Evolutionary conservation across 2,888 invertebrate species (phyloP).

Genomic region (Callyntrura sp.): DNA sequence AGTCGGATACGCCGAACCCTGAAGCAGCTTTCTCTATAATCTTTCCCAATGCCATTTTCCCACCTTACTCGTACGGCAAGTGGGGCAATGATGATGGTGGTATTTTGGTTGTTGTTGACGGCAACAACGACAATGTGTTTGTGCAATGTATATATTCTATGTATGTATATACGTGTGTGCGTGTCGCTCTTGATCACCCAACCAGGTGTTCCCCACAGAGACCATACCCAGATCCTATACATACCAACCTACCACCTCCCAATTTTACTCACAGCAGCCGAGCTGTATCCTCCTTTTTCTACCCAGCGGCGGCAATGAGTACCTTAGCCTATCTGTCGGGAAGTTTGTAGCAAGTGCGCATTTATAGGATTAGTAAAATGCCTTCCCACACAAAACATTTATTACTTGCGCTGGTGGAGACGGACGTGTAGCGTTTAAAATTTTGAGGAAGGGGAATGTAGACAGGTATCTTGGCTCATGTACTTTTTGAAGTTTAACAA

Average conservation of each 20-base stretch:
- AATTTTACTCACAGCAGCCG: conserved; percentile 21
- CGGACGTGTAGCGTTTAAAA: not conserved
- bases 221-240: not conserved
- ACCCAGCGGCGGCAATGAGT: not conserved
- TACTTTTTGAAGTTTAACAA: not conserved
- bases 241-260: conserved; percentile 1
- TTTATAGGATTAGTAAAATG: conserved; percentile 43
- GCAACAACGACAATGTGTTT: conserved; percentile 28
- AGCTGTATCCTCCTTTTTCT: not conserved
- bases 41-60: not conserved
- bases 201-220: conserved; percentile 71
- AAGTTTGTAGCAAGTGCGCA: not conserved
- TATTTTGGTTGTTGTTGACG: conserved; percentile 25
- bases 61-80: conserved; percentile 11
- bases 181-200: conserved; percentile 65
- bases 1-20: not conserved
- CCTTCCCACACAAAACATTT: conserved; percentile 32
- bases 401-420: not conserved
- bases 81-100: conserved; percentile 10
- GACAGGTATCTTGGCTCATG: too few relatives aligned
- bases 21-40: not conserved
- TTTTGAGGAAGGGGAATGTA: too few relatives aligned
- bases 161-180: too few relatives aligned
- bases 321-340: not conserved
- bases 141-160: not conserved